These are phyloP conservation scores for Palythoa heliodiscus DNA, from an alignment of 92 coral and sea anemone genomes.

Conservation along the genomic window DNA sequence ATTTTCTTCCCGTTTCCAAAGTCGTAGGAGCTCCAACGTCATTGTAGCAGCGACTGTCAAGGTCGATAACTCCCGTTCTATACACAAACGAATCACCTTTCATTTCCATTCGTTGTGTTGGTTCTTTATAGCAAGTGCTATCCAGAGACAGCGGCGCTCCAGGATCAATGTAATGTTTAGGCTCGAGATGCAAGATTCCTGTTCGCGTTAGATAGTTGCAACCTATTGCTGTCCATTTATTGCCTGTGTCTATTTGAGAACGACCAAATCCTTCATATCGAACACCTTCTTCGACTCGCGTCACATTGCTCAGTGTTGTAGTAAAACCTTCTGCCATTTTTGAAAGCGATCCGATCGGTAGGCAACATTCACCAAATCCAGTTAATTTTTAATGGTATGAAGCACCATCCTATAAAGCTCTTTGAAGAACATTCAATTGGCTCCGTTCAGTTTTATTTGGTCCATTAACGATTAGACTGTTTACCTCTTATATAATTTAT, in stretches of 20 bases:
- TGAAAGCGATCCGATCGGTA: background rate
- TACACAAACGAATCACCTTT: slow-evolving; percentile 28
- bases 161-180: background rate
- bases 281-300: slow-evolving; percentile 12
- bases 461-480: too few relatives aligned
- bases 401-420: too few relatives aligned
- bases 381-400: too few relatives aligned
- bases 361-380: background rate
- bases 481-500: too few relatives aligned
- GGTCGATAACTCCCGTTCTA: slow-evolving; percentile 21
- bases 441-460: too few relatives aligned
- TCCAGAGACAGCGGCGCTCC: background rate
- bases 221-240: slow-evolving; percentile 4
- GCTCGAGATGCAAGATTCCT: slow-evolving; percentile 17
- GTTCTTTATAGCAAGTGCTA: slow-evolving; percentile 9
- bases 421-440: too few relatives aligned
- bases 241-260: slow-evolving; percentile 28
- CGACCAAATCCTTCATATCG: slow-evolving; percentile 39
- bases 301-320: slow-evolving; percentile 17
- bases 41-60: background rate
- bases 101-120: slow-evolving; percentile 24
- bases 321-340: slow-evolving; percentile 35
- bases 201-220: slow-evolving; percentile 5
- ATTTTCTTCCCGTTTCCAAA: slow-evolving; percentile 24
- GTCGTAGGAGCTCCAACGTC: slow-evolving; percentile 19